Base-by-base conservation (phyloP, 2,797 vertebrate species). In the Amphiprion clarkii region DNA sequence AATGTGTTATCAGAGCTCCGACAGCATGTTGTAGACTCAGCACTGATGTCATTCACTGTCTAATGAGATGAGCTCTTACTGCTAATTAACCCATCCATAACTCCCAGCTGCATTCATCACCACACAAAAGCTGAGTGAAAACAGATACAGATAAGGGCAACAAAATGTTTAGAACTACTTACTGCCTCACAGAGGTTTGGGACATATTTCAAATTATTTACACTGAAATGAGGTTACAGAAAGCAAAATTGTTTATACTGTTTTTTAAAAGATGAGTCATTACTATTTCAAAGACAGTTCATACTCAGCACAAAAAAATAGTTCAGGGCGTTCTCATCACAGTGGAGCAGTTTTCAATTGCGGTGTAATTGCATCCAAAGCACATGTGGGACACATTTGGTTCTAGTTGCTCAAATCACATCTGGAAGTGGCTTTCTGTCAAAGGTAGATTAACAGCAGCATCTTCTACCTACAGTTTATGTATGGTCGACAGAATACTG, bases 81-180 rank as follows among this genome's bases (percentile, higher is more conserved):
- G 90, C 91, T 94, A 95, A 94, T 95, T 89, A 94, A 94, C 84
- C 77, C 88, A 84, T 94, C 92, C 90, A 87, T 92, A 93, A 93
- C 91, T 93, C 92, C 89, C 87, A 88, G 86, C 90, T 88, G 86
- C 85, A 90, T 92, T 93, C 91, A 92, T 93, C 90, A 89, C 72
- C 74, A 61, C 87, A 88, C 80, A 39, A 84, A 67, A 81, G 86
- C 88, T 87, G 87, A 91, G 90, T 82, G 86, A 92, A 78, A 86
- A 76, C 66, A 79, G 63, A 83, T 77, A 81, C 76, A 78, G 85
- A 90, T 87, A 87, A 87, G 75, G 80, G 85, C 81, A 84, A 89
- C 88, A 82, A 42, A 48, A 71, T 76, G 59, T 68, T 78, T 16
- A 31, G 55, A 75, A 44, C 52, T 31, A 40, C 66, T 49, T 31